Evolutionary conservation across 2,113 vertebrate species (phyloP).

Genomic region (Mobula birostris): DNA sequence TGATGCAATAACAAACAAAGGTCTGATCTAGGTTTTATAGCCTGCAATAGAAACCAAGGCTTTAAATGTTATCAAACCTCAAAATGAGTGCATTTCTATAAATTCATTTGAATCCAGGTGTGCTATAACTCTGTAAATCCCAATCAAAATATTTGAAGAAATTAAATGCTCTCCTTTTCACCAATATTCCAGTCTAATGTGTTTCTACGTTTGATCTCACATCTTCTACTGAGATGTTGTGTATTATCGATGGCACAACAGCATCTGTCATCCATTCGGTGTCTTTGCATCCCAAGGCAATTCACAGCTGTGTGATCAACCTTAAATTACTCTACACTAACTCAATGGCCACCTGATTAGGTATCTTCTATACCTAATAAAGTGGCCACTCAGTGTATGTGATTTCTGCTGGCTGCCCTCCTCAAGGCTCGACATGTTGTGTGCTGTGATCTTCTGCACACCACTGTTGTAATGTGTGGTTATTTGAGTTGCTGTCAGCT

Average conservation of each 20-base stretch:
- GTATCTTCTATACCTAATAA: too few relatives aligned
- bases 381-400: too few relatives aligned
- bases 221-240: neutral
- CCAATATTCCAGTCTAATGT: too few relatives aligned
- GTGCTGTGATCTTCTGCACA: too few relatives aligned
- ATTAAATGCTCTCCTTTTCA: neutral
- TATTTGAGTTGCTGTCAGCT: too few relatives aligned
- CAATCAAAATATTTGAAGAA: neutral
- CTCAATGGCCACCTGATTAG: too few relatives aligned
- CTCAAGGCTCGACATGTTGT: too few relatives aligned
- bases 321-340: neutral
- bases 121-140: neutral
- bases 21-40: neutral
- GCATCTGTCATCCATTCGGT: neutral
- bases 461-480: too few relatives aligned
- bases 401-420: too few relatives aligned
- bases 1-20: neutral
- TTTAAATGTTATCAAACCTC: constrained; percentile 12
- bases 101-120: neutral
- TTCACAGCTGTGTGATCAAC: neutral
- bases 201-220: too few relatives aligned
- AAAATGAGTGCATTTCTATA: neutral
- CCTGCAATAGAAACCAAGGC: neutral
- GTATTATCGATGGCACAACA: neutral
- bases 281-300: neutral